These are phyloP conservation scores for Plagiodera versicolora DNA, from an alignment of 2,888 invertebrate genomes.

Conservation along the genomic window DNA sequence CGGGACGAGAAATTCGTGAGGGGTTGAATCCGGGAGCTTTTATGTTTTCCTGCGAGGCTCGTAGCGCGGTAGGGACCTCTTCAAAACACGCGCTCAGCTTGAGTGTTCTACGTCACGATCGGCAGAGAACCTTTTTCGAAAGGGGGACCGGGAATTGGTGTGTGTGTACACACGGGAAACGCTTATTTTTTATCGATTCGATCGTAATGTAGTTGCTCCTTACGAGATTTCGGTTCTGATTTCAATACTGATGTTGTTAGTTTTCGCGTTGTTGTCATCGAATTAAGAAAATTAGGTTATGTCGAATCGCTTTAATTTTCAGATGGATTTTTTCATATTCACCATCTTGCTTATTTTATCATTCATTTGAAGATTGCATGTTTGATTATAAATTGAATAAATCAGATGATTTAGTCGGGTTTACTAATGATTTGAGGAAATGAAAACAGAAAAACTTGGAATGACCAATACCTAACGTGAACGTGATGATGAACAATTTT, in stretches of 20 bases:
- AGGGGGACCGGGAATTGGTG: neutral
- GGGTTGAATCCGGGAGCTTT: slow-evolving; percentile 27
- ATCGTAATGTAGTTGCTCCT: neutral
- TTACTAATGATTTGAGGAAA: too few relatives aligned
- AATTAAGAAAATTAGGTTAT: too few relatives aligned
- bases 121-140: neutral
- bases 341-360: too few relatives aligned
- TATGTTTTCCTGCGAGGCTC: slow-evolving; percentile 29
- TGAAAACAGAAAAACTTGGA: too few relatives aligned
- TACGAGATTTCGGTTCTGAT: neutral
- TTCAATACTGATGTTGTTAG: neutral
- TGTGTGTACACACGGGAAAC: neutral
- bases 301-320: too few relatives aligned
- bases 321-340: too few relatives aligned
- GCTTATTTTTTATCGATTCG: neutral
- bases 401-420: too few relatives aligned
- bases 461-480: too few relatives aligned
- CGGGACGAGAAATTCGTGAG: neutral
- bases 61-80: slow-evolving; percentile 42
- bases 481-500: too few relatives aligned
- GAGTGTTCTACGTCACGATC: slow-evolving; percentile 48
- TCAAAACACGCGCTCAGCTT: slow-evolving; percentile 48
- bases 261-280: too few relatives aligned
- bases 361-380: too few relatives aligned
- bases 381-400: too few relatives aligned